Percentiles rank a stretch among this genome's conserved stretches.
These are phyloP conservation scores for Sciurus niger DNA, from an alignment of 2,113 vertebrate genomes.

Conservation along the genomic window DNA sequence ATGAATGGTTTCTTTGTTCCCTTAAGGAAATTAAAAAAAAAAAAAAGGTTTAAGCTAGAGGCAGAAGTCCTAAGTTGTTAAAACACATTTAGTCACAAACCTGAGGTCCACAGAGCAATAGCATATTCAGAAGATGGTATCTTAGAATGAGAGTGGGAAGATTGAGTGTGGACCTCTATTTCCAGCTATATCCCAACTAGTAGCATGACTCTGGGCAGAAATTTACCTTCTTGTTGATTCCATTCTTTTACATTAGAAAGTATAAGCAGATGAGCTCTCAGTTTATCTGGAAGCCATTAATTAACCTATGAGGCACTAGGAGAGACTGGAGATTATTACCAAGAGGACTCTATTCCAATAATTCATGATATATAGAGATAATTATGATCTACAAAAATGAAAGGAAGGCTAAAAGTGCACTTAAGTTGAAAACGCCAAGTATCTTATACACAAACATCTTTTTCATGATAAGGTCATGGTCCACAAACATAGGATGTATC, in stretches of 20 bases:
- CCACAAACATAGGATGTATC: too few relatives aligned
- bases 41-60: neutral
- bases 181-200: neutral
- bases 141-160: neutral
- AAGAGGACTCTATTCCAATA: neutral
- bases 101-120: neutral
- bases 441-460: neutral
- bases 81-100: neutral
- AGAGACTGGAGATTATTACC: neutral
- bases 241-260: neutral
- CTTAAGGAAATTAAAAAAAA: neutral
- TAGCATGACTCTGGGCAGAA: neutral
- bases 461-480: neutral
- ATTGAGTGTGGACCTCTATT: neutral
- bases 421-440: neutral
- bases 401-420: neutral
- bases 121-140: neutral
- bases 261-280: neutral
- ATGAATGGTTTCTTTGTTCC: neutral
- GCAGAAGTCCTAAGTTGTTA: conserved; percentile 1
- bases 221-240: neutral
- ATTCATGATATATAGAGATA: neutral
- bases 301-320: neutral
- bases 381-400: neutral
- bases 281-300: neutral